phyloP scores from a whole-genome alignment of 2,113 vertebrate species.

The Pituophis catenifer region DNA sequence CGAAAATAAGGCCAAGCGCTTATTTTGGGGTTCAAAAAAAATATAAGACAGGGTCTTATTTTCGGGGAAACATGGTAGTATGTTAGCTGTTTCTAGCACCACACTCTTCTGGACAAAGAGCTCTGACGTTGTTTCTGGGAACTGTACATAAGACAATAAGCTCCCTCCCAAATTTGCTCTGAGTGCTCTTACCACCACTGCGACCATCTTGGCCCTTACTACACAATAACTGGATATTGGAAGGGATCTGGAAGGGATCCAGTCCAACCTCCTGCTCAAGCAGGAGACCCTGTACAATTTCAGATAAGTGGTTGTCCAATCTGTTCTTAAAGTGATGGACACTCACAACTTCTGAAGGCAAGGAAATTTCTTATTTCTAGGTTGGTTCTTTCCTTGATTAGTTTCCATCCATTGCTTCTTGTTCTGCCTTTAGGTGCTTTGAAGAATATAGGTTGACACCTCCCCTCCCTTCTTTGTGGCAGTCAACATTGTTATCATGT shows the following conservation, averaged over 20 bases:
- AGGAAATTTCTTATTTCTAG: not conserved
- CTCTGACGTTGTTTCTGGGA: not conserved
- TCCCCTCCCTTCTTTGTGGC: not conserved
- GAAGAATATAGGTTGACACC: no score
- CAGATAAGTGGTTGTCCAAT: not conserved
- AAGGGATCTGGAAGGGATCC: not conserved
- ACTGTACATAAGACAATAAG: not conserved
- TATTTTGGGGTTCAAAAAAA: no score
- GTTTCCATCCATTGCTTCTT: not conserved
- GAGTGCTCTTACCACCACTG: not conserved
- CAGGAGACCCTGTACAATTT: not conserved
- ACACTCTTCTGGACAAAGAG: not conserved
- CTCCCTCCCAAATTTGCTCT: not conserved
- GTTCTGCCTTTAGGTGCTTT: not conserved
- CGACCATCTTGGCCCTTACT: not conserved
- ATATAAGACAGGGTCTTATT: no score
- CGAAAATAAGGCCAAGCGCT: no score
- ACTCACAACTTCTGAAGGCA: not conserved
- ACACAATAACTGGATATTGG: not conserved
- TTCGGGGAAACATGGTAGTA: not conserved
- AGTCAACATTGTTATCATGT: not conserved
- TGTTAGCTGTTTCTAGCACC: not conserved
- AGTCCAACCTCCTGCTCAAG: not conserved
- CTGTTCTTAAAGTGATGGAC: not conserved
- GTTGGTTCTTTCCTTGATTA: not conserved